These are phyloP conservation scores for Lasius platythorax DNA, from an alignment of 2,888 invertebrate species.

Conservation along the genomic window DNA sequence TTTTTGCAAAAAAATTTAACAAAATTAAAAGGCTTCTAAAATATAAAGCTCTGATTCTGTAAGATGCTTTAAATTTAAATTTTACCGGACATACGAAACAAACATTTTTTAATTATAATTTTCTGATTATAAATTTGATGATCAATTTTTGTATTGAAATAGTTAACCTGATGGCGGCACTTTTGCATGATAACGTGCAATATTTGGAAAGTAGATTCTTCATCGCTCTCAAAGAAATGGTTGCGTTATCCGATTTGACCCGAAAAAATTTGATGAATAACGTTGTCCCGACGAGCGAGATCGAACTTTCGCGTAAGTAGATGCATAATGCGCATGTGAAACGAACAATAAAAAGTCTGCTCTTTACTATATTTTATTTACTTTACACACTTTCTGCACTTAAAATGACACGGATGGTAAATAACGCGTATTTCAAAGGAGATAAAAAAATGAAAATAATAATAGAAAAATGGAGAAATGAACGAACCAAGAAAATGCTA, in stretches of 20 bases:
- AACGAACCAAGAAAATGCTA: background rate
- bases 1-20: background rate
- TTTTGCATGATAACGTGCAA: slow-evolving; percentile 65
- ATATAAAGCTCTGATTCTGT: background rate
- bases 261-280: slow-evolving; percentile 54
- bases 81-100: background rate
- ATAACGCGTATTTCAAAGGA: background rate
- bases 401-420: background rate
- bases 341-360: background rate
- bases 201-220: slow-evolving; percentile 58
- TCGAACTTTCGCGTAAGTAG: slow-evolving; percentile 55
- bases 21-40: background rate
- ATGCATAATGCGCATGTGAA: background rate
- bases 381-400: background rate
- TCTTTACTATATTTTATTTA: background rate
- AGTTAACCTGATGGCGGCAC: slow-evolving; percentile 71
- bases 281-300: slow-evolving; percentile 31
- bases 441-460: slow-evolving; percentile 7
- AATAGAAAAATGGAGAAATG: background rate
- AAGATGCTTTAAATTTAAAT: background rate
- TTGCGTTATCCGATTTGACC: slow-evolving; percentile 57
- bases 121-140: background rate
- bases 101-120: background rate
- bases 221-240: slow-evolving; percentile 55
- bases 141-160: background rate